Conservation (phyloP, 2,113 vertebrate species). For the Tychaedon coryphoeus region DNA sequence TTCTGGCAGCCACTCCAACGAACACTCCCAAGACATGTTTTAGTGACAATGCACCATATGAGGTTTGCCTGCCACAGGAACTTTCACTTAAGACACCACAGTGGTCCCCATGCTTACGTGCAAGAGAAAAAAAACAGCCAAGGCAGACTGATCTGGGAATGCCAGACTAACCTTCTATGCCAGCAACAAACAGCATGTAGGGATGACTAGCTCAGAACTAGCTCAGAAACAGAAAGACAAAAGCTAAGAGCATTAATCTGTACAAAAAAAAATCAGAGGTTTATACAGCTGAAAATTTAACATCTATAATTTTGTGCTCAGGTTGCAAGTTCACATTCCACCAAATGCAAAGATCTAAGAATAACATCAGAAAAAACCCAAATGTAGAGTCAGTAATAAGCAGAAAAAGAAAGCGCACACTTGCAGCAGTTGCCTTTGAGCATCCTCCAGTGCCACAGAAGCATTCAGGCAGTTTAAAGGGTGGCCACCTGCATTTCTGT, state of each 20-base stretch:
- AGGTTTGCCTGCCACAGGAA: background rate
- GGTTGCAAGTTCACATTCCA: background rate
- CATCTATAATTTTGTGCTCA: background rate
- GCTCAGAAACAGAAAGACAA: background rate
- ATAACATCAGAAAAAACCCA: background rate
- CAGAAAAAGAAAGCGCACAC: background rate
- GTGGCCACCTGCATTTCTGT: background rate
- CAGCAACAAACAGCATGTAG: background rate
- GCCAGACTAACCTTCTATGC: background rate
- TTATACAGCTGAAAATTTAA: background rate
- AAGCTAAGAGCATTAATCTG: background rate
- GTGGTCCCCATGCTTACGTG: background rate
- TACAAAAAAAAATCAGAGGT: background rate
- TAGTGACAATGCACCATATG: background rate
- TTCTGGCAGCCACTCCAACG: background rate
- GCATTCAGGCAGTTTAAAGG: background rate
- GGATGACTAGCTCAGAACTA: background rate
- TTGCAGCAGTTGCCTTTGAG: background rate
- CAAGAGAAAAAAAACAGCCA: background rate
- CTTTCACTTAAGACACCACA: background rate
- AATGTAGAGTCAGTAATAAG: background rate
- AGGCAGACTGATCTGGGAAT: background rate
- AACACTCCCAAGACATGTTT: background rate
- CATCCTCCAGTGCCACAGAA: background rate
- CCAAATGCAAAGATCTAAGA: background rate